A percentile compares a stretch with the other conserved stretches of the same genome.
Conservation (phyloP, 2,888 invertebrate genomes). For the Caprella mutica region DNA sequence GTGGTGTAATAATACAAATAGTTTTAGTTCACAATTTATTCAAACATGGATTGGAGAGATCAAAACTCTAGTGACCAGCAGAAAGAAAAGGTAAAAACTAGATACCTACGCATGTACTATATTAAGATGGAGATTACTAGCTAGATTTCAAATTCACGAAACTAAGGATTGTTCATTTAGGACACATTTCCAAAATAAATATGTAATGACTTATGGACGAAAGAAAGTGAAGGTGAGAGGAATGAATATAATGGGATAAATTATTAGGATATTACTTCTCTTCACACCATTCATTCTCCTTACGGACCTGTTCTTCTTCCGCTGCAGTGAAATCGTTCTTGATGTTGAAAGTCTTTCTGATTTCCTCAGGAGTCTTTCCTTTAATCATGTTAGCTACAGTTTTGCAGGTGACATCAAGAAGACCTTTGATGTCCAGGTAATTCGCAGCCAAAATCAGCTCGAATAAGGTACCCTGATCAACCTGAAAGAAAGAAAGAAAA, state of each 20-base stretch:
- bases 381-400: slow-evolving; percentile 98
- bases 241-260: not conserved
- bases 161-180: too few relatives aligned
- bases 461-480: slow-evolving; percentile 91
- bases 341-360: slow-evolving; percentile 91
- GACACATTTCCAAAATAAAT: too few relatives aligned
- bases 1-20: too few relatives aligned
- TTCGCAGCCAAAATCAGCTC: slow-evolving; percentile 94
- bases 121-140: too few relatives aligned
- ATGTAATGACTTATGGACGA: too few relatives aligned
- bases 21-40: too few relatives aligned
- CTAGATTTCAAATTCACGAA: too few relatives aligned
- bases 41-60: too few relatives aligned
- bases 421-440: slow-evolving; percentile 80
- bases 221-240: not conserved
- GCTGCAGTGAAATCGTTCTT: slow-evolving; percentile 91
- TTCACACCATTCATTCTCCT: slow-evolving; percentile 90
- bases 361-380: slow-evolving; percentile 94
- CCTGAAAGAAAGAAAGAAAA: too few relatives aligned
- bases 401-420: slow-evolving; percentile 95
- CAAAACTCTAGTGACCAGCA: too few relatives aligned
- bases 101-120: too few relatives aligned
- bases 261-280: slow-evolving; percentile 54
- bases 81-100: too few relatives aligned
- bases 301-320: slow-evolving; percentile 96